Evolutionary conservation across 2,888 invertebrate species (phyloP), one percentile per base, ranked within the genome.

Genomic region (Stramonita haemastoma): DNA sequence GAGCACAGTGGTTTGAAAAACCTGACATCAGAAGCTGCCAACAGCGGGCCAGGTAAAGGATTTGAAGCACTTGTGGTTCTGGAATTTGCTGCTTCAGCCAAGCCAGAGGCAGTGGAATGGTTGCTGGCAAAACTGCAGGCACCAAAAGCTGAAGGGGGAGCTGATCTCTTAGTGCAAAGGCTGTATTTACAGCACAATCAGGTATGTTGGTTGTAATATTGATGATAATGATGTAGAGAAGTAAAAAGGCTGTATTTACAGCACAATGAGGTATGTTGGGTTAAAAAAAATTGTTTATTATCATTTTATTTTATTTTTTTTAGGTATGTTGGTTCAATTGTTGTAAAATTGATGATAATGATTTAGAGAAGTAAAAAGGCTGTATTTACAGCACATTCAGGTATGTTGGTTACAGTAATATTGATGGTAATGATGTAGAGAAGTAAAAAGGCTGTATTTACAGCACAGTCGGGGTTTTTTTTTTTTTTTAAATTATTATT

Each of bases 101-200:
- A 93, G 13, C 93, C 91, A 73, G 94, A 93, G 29, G 94, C 95
- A 19, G 92, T 94, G 66, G 93, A 95, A 84, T 95, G 95, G 95
- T 87, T 95, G 90, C 92, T 94, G 57, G 90, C 93, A 1, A 94
- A 94, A 88, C 91, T 95, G 17, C 93, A 94, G 89, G 93, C 93
- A 11, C 91, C 93, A 1, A 91, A 92, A 56, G 73, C 90, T 5
- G 90, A 93, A 0, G 94, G 93, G 34, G 95, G 95, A 17, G 94
- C 94, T 0, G 95, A 95, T 22, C 92, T 95, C 81, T 90, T 91
- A 22, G 94, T 94, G 0, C 92, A 91, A 8, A 91, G 93, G 13
- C 93, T 94, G 88, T 93, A 93, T 36, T 92, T 93, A 92, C 92
- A 94, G 87, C 93, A 94, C 87, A 94, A 92, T 86, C 89, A 94